These are phyloP conservation scores for Gymnorhina tibicen DNA, from an alignment of 2,113 vertebrate species.

Conservation along the genomic window DNA sequence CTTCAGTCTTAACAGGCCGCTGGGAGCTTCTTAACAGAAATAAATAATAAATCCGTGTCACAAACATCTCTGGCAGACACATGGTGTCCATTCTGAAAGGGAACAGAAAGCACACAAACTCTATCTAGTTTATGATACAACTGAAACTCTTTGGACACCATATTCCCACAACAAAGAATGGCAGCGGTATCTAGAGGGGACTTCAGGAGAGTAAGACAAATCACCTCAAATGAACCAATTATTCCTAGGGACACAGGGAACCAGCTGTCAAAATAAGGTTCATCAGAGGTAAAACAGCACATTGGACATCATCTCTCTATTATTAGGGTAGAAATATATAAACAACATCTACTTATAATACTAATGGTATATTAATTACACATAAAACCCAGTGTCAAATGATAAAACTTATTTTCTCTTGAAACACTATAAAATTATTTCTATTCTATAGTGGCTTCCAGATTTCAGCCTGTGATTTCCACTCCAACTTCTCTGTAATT, in stretches of 20 bases:
- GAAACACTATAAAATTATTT: neutral
- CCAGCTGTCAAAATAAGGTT: neutral
- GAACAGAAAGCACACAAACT: neutral
- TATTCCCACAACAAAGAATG: neutral
- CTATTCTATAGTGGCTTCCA: neutral
- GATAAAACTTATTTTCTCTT: neutral
- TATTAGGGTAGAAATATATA: neutral
- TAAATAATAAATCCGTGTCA: neutral
- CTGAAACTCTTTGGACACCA: neutral
- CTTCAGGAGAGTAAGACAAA: neutral
- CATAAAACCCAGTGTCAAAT: neutral
- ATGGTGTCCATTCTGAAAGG: neutral
- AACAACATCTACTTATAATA: neutral
- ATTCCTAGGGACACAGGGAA: neutral
- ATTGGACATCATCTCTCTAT: neutral
- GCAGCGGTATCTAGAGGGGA: neutral
- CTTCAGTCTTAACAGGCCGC: neutral
- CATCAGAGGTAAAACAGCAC: neutral
- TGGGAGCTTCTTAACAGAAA: neutral
- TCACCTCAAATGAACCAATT: neutral
- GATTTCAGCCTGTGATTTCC: neutral
- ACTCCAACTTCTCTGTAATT: neutral
- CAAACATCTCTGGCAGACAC: neutral
- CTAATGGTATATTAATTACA: neutral
- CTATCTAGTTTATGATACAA: neutral